Evolutionary conservation across 2,888 invertebrate genomes (phyloP).

Genomic region (Nomada ruficornis): DNA sequence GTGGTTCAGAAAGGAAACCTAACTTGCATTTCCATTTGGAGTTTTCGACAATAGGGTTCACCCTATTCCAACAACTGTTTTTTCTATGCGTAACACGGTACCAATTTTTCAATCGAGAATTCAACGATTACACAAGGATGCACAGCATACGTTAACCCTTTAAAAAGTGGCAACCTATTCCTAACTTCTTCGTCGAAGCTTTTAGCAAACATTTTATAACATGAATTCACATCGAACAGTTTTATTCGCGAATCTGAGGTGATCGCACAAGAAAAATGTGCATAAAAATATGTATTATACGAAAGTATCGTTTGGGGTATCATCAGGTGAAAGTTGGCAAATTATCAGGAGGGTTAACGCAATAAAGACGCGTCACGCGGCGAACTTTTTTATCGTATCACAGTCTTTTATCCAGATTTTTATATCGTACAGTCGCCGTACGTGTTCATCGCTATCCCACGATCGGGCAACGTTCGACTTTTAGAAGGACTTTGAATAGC

Average conservation of each 20-base stretch:
- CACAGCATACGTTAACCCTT: constrained; percentile 19
- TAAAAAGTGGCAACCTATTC: not conserved
- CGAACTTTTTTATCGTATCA: constrained; percentile 19
- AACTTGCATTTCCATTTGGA: constrained; percentile 2
- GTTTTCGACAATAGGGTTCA: not conserved
- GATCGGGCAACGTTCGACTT: constrained; percentile 3
- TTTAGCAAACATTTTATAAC: not conserved
- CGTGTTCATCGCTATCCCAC: not conserved
- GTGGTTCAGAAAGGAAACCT: not conserved
- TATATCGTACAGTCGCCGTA: not conserved
- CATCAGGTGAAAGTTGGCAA: not conserved
- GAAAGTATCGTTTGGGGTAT: not conserved
- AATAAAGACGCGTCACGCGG: not conserved
- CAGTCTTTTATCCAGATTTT: constrained; percentile 34
- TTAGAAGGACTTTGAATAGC: constrained; percentile 8
- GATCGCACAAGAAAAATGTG: not conserved
- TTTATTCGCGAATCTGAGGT: not conserved
- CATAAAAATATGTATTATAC: not conserved
- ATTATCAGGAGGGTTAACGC: not conserved
- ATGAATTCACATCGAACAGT: not conserved
- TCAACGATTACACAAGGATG: not conserved
- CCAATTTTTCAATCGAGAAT: constrained; percentile 21
- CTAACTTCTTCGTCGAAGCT: not conserved
- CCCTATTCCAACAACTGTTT: not conserved
- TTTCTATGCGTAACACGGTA: constrained; percentile 14